phyloP scores from a whole-genome alignment of 2,113 vertebrate genomes.

The Indicator maculatus region DNA sequence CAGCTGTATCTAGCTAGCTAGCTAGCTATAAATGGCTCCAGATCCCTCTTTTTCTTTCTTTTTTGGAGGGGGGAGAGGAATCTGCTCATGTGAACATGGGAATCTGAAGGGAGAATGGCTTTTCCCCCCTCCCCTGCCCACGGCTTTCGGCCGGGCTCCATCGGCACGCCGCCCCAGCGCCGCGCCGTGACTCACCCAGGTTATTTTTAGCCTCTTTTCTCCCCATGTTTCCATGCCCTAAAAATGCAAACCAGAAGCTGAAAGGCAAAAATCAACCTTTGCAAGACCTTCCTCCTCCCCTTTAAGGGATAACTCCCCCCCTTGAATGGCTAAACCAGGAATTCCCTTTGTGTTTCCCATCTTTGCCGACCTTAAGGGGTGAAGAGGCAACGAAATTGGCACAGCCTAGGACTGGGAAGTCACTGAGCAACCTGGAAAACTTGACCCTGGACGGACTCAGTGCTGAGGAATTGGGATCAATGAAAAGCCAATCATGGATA shows the following conservation, averaged over 20 bases:
- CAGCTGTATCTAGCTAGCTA: fast-evolving
- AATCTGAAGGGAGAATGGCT: neutral
- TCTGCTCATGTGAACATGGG: fast-evolving
- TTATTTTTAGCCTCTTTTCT: slow-evolving; percentile 55
- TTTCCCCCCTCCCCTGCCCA: neutral
- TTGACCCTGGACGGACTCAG: neutral
- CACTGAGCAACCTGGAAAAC: neutral
- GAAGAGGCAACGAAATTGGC: neutral
- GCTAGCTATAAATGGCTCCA: too few species aligned
- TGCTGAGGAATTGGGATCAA: neutral
- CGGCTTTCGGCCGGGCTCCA: fast-evolving
- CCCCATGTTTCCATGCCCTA: neutral
- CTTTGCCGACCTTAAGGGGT: neutral
- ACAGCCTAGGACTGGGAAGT: neutral
- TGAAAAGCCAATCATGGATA: neutral
- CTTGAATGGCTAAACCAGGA: neutral
- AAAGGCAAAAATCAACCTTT: fast-evolving
- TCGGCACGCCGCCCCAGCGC: fast-evolving
- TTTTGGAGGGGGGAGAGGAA: neutral
- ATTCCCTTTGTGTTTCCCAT: neutral
- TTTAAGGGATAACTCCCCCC: neutral
- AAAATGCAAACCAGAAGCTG: neutral
- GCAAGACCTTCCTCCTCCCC: fast-evolving
- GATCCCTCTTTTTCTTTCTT: neutral
- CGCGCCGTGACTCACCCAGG: neutral